A percentile compares a stretch with the other conserved stretches of the same genome.
Evolutionary conservation across 2,888 invertebrate species (phyloP).

Genomic region (Deilephila porcellus): DNA sequence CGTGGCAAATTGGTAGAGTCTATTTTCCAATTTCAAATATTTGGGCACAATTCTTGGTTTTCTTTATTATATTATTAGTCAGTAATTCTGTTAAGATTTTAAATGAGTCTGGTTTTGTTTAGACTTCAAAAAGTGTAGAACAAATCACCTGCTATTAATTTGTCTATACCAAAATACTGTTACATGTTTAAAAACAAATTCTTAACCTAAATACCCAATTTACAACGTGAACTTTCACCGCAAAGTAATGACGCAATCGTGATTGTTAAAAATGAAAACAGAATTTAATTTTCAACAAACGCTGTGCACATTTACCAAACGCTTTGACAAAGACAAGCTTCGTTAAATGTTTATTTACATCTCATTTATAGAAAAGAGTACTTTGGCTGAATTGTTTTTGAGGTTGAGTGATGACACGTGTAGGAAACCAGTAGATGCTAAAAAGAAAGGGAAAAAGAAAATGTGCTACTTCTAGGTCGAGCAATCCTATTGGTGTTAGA

Average conservation of each 20-base stretch:
- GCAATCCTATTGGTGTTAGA: too few species aligned
- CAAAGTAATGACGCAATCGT: constrained; percentile 27
- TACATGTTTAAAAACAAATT: neutral
- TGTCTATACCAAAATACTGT: neutral
- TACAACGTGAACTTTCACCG: constrained; percentile 4
- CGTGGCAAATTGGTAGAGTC: too few species aligned
- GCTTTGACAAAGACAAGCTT: constrained; percentile 1
- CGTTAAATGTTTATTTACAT: constrained; percentile 6
- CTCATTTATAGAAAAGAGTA: neutral
- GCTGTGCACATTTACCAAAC: neutral
- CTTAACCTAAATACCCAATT: constrained; percentile 7
- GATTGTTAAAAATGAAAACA: constrained; percentile 30
- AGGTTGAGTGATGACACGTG: neutral
- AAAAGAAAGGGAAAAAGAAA: too few species aligned
- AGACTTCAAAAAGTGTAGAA: too few species aligned
- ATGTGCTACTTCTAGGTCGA: too few species aligned
- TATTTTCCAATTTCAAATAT: too few species aligned
- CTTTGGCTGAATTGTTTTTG: neutral
- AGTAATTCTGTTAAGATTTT: too few species aligned
- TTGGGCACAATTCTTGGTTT: too few species aligned
- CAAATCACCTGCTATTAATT: too few species aligned
- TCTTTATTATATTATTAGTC: too few species aligned
- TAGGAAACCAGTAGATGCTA: neutral
- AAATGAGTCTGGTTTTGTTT: too few species aligned
- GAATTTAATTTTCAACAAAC: constrained; percentile 27